Evolutionary conservation across 2,888 invertebrate genomes (phyloP), one percentile per base, ranked within the genome.

Genomic region (Creontiades dilutus): DNA sequence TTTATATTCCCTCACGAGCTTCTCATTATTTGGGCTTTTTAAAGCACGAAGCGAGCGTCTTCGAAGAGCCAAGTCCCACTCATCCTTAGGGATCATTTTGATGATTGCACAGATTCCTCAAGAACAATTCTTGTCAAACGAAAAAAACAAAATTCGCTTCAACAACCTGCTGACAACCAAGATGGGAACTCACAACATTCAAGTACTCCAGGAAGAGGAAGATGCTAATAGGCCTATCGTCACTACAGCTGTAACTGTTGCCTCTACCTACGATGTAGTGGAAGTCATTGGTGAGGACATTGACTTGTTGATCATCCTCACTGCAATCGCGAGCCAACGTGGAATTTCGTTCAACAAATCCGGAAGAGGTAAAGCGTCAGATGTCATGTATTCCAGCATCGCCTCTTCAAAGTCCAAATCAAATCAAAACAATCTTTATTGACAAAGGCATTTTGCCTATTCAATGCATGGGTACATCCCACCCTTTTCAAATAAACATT

Each of bases 151-250:
- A 11, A 5, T 52, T 1, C 2, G 82, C 4, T 47, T 81, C 3
- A 81, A 47, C 37, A 2, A 81, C 4, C 23, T 37, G 7, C 47
- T 81, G 23, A 47, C 4, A 46, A 81, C 2, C 1, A 81, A 81
- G 13, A 13, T 81, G 1, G 82, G 13, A 76, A 14, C 2, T 2
- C 2, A 7, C 81, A 23, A 90, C 76, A 81, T 91, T 46, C 19
- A 3, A 0, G 61, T 80, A 1, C 57, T 84, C 9, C 91, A 91
- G 90, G 87, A 90, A n/a, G 37, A 28, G 14, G 91, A 90, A 80
- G 90, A 91, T 89, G 91, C 89, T 13, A 91, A 91, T 84, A 19
- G 46, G 19, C 28, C 89, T 0, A 91, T 91, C 19, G 90, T 91
- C n/a, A 87, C 47, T 46, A 37, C 84, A 27, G 88, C 90, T 2